Evolutionary conservation across 2,113 vertebrate species (phyloP).

Genomic region (Oceanites oceanicus): DNA sequence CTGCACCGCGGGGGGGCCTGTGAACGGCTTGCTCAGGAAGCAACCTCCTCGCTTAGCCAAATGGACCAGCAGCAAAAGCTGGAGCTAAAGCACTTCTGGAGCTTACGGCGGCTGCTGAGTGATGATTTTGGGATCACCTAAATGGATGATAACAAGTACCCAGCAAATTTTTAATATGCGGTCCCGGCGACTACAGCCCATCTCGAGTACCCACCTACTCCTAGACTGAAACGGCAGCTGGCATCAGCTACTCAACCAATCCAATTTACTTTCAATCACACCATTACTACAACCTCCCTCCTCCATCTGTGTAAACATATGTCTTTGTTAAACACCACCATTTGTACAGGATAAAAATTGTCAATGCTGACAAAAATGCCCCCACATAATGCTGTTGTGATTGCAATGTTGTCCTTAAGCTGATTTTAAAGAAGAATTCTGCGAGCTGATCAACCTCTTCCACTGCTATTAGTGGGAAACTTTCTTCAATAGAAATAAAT

Average conservation of each 20-base stretch:
- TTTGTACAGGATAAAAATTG: constrained; percentile 67
- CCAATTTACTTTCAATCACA: constrained; percentile 65
- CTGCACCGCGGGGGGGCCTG: rapidly evolving
- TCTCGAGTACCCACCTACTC: constrained; percentile 48
- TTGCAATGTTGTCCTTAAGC: constrained; percentile 47
- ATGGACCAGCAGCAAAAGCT: neutral
- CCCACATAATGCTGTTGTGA: constrained; percentile 65
- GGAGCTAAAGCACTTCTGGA: neutral
- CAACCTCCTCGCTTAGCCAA: neutral
- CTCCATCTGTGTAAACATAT: constrained; percentile 69
- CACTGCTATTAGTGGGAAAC: neutral
- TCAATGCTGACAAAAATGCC: constrained; percentile 67
- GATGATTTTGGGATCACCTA: neutral
- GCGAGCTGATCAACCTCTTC: constrained; percentile 40
- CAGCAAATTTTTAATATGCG: neutral
- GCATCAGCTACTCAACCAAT: constrained; percentile 60
- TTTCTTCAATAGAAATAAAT: neutral
- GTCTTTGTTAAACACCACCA: constrained; percentile 69
- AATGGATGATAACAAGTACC: neutral
- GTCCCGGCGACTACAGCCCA: neutral
- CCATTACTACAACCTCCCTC: constrained; percentile 67
- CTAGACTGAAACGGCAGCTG: constrained; percentile 50
- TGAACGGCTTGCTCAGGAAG: neutral
- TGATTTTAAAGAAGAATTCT: constrained; percentile 53
- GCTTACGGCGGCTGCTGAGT: neutral